Conservation (phyloP, 1,140 invertebrate genomes). For the Drosophila funebris region DNA sequence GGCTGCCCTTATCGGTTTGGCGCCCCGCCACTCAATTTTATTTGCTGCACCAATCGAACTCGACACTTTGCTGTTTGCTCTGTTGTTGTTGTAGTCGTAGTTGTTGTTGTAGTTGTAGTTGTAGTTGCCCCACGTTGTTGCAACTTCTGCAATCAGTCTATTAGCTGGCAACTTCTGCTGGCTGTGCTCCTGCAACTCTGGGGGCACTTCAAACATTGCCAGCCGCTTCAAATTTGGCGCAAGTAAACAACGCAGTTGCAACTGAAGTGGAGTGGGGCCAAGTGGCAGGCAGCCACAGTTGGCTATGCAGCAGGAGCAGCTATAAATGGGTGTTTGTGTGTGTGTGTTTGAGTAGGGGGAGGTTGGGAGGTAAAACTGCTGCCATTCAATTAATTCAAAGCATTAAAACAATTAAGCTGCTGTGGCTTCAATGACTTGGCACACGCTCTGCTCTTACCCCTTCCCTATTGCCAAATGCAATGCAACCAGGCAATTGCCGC, state of each 20-base stretch:
- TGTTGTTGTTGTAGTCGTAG: neutral
- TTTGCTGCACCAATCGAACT: slow-evolving; percentile 70
- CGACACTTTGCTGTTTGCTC: slow-evolving; percentile 47
- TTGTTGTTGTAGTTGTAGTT: neutral
- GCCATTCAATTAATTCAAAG: slow-evolving; percentile 78
- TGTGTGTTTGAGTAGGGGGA: neutral
- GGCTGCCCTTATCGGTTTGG: slow-evolving; percentile 57
- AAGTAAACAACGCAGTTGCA: slow-evolving; percentile 66
- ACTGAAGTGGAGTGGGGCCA: slow-evolving; percentile 12
- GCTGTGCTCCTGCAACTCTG: neutral
- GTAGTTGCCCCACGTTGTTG: neutral
- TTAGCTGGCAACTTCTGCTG: slow-evolving; percentile 53
- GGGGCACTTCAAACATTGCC: slow-evolving; percentile 38
- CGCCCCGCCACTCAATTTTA: slow-evolving; percentile 67
- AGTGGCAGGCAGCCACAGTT: neutral
- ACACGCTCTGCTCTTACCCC: slow-evolving; percentile 29
- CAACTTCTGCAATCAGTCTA: slow-evolving; percentile 69
- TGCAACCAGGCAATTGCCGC: slow-evolving; percentile 15
- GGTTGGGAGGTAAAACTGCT: neutral
- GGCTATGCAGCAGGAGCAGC: neutral
- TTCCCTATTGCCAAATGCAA: slow-evolving; percentile 41
- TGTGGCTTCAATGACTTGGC: slow-evolving; percentile 73
- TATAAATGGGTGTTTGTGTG: too few species aligned
- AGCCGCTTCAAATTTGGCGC: slow-evolving; percentile 62
- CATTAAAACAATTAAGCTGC: slow-evolving; percentile 79